phyloP scores from a whole-genome alignment of 64 coral and sea anemone genomes.

The Actinia tenebrosa region DNA sequence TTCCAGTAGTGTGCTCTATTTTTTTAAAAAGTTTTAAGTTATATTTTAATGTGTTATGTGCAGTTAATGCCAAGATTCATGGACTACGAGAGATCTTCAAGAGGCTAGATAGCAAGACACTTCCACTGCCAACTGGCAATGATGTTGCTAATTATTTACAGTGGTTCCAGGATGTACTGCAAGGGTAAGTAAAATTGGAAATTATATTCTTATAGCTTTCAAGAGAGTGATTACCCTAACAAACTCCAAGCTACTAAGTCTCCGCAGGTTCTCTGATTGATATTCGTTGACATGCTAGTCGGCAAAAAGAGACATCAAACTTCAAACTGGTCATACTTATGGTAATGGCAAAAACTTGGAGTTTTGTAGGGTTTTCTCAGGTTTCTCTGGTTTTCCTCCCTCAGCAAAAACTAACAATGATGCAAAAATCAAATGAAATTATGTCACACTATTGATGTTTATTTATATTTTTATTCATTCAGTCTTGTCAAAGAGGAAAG shows the following conservation, averaged over 20 bases:
- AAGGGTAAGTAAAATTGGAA: slow-evolving; percentile 40
- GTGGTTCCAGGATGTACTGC: slow-evolving; percentile 87
- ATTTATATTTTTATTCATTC: background rate
- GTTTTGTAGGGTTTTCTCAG: too few relatives aligned
- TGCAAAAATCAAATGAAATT: too few relatives aligned
- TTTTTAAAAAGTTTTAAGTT: background rate
- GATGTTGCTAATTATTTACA: slow-evolving; percentile 95
- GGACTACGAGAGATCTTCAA: slow-evolving; percentile 92
- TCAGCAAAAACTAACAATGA: background rate
- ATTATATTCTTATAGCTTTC: too few relatives aligned
- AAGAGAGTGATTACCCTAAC: too few relatives aligned
- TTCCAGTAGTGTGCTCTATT: too few relatives aligned
- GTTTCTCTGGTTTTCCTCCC: too few relatives aligned
- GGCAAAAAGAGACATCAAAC: too few relatives aligned
- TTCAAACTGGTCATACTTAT: too few relatives aligned
- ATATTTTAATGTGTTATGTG: background rate
- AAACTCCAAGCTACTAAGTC: too few relatives aligned
- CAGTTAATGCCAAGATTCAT: slow-evolving; percentile 95
- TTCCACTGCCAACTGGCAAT: slow-evolving; percentile 87
- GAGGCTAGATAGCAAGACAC: slow-evolving; percentile 82
- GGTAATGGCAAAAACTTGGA: too few relatives aligned
- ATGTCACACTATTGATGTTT: background rate
- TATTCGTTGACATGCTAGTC: too few relatives aligned
- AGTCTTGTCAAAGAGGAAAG: slow-evolving; percentile 93
- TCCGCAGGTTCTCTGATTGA: too few relatives aligned